These are phyloP conservation scores for Mirza zaza DNA, from an alignment of 2,113 vertebrate species.

Conservation along the genomic window DNA sequence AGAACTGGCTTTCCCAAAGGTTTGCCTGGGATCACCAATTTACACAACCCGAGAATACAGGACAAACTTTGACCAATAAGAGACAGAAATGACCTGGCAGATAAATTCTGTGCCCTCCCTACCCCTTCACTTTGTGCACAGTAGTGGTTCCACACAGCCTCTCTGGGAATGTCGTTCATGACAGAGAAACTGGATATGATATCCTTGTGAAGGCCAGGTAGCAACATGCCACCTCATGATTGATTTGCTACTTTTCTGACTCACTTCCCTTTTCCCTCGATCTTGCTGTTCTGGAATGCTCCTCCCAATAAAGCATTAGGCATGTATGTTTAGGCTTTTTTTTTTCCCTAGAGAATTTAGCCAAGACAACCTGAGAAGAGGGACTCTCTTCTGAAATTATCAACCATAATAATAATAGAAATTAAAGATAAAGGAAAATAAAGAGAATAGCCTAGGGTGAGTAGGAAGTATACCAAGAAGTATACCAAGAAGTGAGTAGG, in stretches of 20 bases:
- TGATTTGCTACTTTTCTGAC: neutral
- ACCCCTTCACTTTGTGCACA: rapidly evolving
- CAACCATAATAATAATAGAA: neutral
- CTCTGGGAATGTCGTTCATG: neutral
- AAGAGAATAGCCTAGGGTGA: neutral
- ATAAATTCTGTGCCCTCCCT: neutral
- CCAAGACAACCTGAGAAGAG: neutral
- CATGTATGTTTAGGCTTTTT: neutral
- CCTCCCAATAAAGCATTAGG: neutral
- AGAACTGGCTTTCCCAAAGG: neutral
- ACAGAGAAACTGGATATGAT: neutral
- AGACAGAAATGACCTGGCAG: neutral
- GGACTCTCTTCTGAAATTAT: neutral
- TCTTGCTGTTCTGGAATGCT: neutral
- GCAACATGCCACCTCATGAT: rapidly evolving
- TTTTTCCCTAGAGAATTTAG: neutral
- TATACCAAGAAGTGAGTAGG: neutral
- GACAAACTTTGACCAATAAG: neutral
- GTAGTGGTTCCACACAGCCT: neutral
- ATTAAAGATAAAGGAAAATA: conserved; percentile 1
- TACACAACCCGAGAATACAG: neutral
- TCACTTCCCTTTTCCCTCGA: neutral
- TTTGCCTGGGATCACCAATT: neutral
- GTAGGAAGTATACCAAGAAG: neutral
- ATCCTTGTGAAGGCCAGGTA: neutral